phyloP scores from a whole-genome alignment of 2,888 invertebrate species.

The Drosophila kambysellisi region DNA sequence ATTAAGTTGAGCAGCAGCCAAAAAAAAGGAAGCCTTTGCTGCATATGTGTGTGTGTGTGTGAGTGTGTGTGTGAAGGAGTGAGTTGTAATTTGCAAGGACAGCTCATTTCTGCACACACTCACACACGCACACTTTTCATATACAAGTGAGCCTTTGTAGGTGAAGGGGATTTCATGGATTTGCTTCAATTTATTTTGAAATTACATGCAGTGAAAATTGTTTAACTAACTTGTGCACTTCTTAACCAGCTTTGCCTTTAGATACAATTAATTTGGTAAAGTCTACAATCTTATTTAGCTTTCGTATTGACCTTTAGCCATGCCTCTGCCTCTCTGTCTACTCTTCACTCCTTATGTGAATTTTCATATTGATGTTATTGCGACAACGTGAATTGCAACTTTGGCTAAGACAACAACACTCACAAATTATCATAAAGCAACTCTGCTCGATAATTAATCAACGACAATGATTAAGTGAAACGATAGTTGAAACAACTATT shows the following conservation, averaged over 20 bases:
- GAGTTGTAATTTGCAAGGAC: slow-evolving; percentile 28
- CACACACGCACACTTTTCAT: slow-evolving; percentile 3
- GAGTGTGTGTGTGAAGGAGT: slow-evolving; percentile 2
- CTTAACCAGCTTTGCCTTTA: neutral
- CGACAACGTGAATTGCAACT: slow-evolving; percentile 25
- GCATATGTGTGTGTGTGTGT: slow-evolving; percentile 5
- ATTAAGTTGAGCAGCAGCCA: slow-evolving; percentile 66
- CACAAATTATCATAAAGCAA: slow-evolving; percentile 17
- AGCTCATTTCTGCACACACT: slow-evolving; percentile 34
- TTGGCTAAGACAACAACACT: slow-evolving; percentile 7
- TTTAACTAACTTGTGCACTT: neutral
- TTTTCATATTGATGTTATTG: slow-evolving; percentile 31
- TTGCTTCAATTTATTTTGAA: neutral
- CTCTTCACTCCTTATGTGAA: neutral
- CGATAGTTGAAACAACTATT: slow-evolving; percentile 27
- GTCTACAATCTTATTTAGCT: neutral
- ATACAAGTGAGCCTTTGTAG: neutral
- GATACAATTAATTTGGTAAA: neutral
- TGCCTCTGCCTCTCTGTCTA: slow-evolving; percentile 3
- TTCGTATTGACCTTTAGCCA: neutral
- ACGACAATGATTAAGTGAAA: slow-evolving; percentile 27
- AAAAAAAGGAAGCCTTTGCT: slow-evolving; percentile 17
- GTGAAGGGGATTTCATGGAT: neutral
- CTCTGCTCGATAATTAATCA: slow-evolving; percentile 31
- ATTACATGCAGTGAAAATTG: neutral